Evolutionary conservation across 2,888 invertebrate species (phyloP), one percentile per base, ranked within the genome.

Genomic region (Parnassius smintheus): DNA sequence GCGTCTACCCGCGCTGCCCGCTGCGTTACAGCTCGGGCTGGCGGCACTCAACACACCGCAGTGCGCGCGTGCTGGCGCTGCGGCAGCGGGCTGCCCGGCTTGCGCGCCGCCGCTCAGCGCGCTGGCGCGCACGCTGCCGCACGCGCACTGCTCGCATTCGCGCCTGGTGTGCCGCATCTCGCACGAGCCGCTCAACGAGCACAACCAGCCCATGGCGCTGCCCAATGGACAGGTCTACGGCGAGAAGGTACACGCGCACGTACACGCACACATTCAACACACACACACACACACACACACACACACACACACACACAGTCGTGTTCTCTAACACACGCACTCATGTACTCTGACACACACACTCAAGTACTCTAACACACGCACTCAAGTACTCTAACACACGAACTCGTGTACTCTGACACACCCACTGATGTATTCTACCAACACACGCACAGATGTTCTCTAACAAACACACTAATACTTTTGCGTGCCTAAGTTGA

Each of bases 201-300:
- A 99, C 88, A 99, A 99, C 92, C 98, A 97, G 73, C 99, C 99
- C 11, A 97, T 99, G 96, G 98, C 98, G 95, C 93, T 99, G 88
- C 99, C 99, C 67, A 99, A 99, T 91, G 99, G 99, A 62, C 96
- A 98, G 88, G 98, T 99, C 65, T 99, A 98, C 80, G 98, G 98
- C 10, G 97, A 98, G 89, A 94, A 96, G 94, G 96, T 96, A 75
- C 46, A 12, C 46, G 12, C 50, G 53, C 44, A 42, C 58, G 7
- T 22, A 25, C 45, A 41, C 12, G 13, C 49, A 9, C 49, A 1
- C 48, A 48, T 18, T 0, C 48, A 4, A 2, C 7, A 13, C 1
- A 4, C 11, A 3, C 44, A 7, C 44, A 2, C 44, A 9, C 44
- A 11, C 44, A 7, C 44, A 2, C 11, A 11, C 44, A 44, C 44